Evolutionary conservation across 2,113 vertebrate species (phyloP).

Genomic region (Ivindomyrus marchei): DNA sequence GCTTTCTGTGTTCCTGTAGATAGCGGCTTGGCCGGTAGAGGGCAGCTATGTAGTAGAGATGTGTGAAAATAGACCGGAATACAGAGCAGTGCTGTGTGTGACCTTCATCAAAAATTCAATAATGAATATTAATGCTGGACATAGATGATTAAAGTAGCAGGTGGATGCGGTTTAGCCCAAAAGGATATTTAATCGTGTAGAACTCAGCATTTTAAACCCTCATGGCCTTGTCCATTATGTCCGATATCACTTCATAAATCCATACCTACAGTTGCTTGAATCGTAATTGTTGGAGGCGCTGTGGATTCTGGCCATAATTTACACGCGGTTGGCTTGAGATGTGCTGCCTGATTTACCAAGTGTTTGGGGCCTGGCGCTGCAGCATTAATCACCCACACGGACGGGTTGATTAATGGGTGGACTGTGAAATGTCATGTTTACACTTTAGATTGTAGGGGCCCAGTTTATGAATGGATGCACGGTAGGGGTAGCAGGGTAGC

Average conservation of each 20-base stretch:
- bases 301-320: neutral
- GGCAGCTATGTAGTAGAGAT: conserved; percentile 26
- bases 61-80: neutral
- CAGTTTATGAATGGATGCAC: neutral
- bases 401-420: neutral
- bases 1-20: neutral
- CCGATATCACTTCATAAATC: neutral
- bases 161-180: neutral
- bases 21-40: conserved; percentile 35
- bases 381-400: conserved; percentile 10
- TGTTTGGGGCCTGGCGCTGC: neutral
- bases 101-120: neutral
- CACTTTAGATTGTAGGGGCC: conserved; percentile 15
- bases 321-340: neutral
- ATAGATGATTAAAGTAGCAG: conserved; percentile 1
- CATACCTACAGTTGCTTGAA: neutral
- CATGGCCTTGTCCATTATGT: neutral
- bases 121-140: neutral
- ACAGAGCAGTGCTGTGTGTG: neutral
- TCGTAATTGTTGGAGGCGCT: neutral
- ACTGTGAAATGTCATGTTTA: conserved; percentile 27
- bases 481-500: neutral
- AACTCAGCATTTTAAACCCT: neutral
- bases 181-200: neutral
- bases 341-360: neutral